These are phyloP conservation scores for Schizothorax lantsangensis DNA, from an alignment of 2,797 vertebrate genomes.

Conservation along the genomic window DNA sequence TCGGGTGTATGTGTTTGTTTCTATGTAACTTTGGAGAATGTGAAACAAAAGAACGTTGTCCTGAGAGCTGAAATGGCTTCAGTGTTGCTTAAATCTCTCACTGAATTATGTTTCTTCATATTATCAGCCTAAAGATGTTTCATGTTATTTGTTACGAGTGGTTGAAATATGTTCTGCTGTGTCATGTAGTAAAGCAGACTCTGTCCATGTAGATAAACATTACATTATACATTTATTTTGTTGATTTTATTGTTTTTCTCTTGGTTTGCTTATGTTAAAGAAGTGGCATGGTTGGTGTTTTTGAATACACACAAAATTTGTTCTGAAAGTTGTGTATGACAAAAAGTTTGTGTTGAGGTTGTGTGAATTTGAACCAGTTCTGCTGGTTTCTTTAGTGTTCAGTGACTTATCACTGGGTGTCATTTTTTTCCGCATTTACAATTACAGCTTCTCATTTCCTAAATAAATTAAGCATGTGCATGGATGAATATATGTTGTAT, in stretches of 20 bases:
- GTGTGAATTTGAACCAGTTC: slow-evolving; percentile 12
- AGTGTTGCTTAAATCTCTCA: background rate
- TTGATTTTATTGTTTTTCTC: background rate
- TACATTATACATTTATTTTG: background rate
- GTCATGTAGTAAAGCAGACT: slow-evolving; percentile 7
- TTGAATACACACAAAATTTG: background rate
- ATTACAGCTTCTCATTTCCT: background rate
- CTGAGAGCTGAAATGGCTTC: background rate
- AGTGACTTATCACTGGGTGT: background rate
- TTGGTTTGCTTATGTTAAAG: background rate
- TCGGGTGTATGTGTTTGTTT: slow-evolving; percentile 82
- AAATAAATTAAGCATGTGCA: background rate
- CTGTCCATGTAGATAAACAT: background rate
- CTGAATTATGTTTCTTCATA: background rate
- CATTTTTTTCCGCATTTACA: background rate
- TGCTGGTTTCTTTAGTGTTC: slow-evolving; percentile 16
- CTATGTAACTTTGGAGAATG: slow-evolving; percentile 55
- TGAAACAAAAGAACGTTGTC: slow-evolving; percentile 69
- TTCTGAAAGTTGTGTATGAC: background rate
- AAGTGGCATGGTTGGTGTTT: background rate
- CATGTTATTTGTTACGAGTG: background rate
- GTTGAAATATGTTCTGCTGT: slow-evolving; percentile 5
- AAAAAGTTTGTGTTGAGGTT: background rate
- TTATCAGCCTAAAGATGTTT: background rate
- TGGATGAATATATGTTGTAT: background rate